These are phyloP conservation scores for Porphyrio hochstetteri DNA, from an alignment of 2,113 vertebrate species.

Conservation along the genomic window DNA sequence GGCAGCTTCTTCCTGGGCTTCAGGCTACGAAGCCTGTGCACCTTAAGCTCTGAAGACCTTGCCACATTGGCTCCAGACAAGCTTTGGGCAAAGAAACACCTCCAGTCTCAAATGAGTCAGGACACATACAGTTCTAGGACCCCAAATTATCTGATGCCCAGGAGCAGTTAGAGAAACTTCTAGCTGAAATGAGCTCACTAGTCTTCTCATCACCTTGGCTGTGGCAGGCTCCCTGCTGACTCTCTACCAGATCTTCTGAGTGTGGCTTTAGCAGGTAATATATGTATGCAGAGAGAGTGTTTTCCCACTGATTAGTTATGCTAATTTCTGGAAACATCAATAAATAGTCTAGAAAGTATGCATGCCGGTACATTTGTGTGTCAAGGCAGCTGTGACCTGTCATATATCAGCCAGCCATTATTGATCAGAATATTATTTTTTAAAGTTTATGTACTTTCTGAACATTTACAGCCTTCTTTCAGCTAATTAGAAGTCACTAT, in stretches of 20 bases:
- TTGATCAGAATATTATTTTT: conserved; percentile 1
- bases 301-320: neutral
- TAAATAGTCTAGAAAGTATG: neutral
- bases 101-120: neutral
- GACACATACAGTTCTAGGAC: neutral
- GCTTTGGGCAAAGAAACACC: neutral
- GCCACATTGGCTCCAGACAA: neutral
- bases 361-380: neutral
- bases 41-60: neutral
- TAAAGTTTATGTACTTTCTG: neutral
- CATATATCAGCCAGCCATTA: neutral
- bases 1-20: neutral
- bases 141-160: neutral
- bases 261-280: neutral
- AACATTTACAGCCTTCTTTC: neutral
- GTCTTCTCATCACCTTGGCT: neutral
- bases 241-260: neutral
- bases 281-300: neutral
- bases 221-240: neutral
- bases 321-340: neutral
- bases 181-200: neutral
- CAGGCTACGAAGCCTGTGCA: neutral
- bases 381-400: neutral
- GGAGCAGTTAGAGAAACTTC: neutral
- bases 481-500: neutral